Base-by-base conservation (phyloP, 2,888 invertebrate genomes). In the Platycnemis pennipes region DNA sequence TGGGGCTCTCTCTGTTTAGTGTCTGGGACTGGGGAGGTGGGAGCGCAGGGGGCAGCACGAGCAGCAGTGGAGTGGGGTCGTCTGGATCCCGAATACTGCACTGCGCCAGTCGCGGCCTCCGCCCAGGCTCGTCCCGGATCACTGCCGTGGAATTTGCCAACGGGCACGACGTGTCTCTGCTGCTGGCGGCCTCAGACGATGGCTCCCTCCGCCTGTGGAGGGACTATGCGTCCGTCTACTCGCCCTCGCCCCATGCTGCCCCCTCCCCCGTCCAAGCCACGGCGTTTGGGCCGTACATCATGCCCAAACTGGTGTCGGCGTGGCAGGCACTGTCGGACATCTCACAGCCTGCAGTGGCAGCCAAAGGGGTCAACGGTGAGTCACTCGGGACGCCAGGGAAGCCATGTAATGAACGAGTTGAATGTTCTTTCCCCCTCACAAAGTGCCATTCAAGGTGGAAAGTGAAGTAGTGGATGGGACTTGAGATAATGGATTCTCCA, bases 61-160 rank as follows among this genome's bases (percentile, higher is more conserved):
- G 91, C 22, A 69, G 91, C 11, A 63, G 91, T 45, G 44, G 63
- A 0, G 63, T 69, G 3, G 91, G 91, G n/a, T 44, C 91, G 2
- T 56, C 91, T 94, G 98, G 98, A 94, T 97, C 98, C 31, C 98
- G 98, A 96, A 97, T 98, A 94, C 97, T 97, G 94, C 97, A 97
- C 95, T 97, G 97, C 94, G 96, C 97, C 96, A 97, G 97, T 95
- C 97, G 96, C 95, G 96, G 96, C 69, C 96, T 96, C 77, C 96
- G 96, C 95, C 94, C 95, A 56, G 95, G 96, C 95, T 96, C 96
- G 95, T 97, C 98, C 26, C 97, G 98, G 95, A 98, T 99, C 94
- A 98, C 99, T 11, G 97, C 98, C 94, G 97, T 99, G 94, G 98
- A 99, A 95, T 99, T 99, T 97, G 97, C 99, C 77, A 99, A 99